phyloP scores from a whole-genome alignment of 2,888 invertebrate genomes.

The Tuberolachnus salignus region DNA sequence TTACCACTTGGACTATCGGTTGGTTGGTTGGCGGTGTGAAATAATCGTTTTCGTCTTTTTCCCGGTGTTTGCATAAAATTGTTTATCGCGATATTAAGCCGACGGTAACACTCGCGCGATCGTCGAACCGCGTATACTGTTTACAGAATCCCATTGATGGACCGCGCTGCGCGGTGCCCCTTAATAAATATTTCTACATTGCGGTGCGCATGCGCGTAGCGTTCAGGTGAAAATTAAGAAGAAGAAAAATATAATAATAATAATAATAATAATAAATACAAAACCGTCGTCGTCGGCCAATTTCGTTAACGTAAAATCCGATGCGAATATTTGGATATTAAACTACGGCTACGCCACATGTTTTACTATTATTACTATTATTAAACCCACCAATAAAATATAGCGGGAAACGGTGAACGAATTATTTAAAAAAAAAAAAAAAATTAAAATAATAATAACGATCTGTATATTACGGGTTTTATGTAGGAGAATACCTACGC shows the following conservation, averaged over 20 bases:
- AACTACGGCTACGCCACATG: no score
- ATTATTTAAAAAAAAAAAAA: no score
- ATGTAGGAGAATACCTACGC: no score
- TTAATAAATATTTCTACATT: conserved; percentile 29
- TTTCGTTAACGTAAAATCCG: neutral
- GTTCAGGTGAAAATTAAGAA: conserved; percentile 26
- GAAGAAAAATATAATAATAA: neutral
- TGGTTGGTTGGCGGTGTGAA: no score
- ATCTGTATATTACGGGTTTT: no score
- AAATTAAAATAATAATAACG: no score
- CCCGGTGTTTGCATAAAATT: neutral
- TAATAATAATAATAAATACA: no score
- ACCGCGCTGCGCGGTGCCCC: conserved; percentile 21
- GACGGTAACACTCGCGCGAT: conserved; percentile 38
- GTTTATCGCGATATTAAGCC: neutral
- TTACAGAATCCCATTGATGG: conserved; percentile 52
- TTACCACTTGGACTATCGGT: conserved; percentile 14
- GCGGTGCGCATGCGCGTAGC: conserved; percentile 32
- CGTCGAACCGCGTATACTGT: conserved; percentile 49
- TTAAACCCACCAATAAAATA: no score
- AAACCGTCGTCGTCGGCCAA: neutral
- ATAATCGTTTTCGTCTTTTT: conserved; percentile 8
- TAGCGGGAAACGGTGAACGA: no score
- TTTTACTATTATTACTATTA: no score
- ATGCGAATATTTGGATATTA: conserved; percentile 7